These are phyloP conservation scores for Morus bassanus DNA, from an alignment of 2,797 vertebrate genomes.

Conservation along the genomic window DNA sequence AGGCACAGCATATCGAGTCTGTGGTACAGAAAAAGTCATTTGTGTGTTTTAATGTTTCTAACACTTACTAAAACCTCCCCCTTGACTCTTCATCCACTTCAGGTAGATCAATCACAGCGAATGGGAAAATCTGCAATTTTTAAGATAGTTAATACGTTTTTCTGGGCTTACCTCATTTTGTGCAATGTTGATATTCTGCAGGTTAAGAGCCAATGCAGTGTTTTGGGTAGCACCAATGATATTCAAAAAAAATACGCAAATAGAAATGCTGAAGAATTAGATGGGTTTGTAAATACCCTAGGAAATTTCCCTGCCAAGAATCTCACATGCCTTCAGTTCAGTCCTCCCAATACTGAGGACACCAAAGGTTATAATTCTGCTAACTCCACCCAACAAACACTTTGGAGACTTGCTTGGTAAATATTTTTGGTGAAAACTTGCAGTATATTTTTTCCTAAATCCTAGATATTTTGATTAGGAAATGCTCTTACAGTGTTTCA, in stretches of 20 bases:
- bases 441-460: neutral
- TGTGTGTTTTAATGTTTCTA: neutral
- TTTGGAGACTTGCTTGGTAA: neutral
- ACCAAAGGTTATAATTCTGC: neutral
- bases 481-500: neutral
- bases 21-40: neutral
- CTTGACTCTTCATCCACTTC: neutral
- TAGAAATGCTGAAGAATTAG: neutral
- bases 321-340: neutral
- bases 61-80: neutral
- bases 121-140: neutral
- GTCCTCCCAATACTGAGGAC: neutral
- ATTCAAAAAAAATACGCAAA: neutral
- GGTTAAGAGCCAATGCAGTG: neutral
- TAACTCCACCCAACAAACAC: neutral
- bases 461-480: neutral
- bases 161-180: neutral
- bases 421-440: neutral
- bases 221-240: neutral
- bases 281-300: neutral
- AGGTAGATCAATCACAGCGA: neutral
- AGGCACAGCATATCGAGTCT: neutral
- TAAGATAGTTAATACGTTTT: neutral
- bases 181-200: neutral
- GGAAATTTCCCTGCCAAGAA: neutral